A percentile compares a stretch with the other conserved stretches of the same genome.
Conservation (phyloP, 2,113 vertebrate genomes). For the Passer montanus region DNA sequence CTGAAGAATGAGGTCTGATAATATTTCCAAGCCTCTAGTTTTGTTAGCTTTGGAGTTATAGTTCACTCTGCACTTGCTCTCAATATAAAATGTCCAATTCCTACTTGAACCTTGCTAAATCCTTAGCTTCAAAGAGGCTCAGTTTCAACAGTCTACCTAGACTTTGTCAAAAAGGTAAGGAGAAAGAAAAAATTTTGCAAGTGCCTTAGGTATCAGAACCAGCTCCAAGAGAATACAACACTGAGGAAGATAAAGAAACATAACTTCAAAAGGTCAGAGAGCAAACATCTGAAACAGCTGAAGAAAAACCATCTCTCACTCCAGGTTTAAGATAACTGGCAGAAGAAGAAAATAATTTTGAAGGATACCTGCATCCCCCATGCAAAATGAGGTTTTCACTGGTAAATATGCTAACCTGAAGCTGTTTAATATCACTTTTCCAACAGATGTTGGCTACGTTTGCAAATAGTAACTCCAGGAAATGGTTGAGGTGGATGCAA, state of each 20-base stretch:
- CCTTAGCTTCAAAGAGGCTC: conserved; percentile 11
- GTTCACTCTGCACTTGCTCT: neutral
- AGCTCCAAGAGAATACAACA: neutral
- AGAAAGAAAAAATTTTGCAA: neutral
- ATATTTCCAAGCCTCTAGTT: conserved; percentile 35
- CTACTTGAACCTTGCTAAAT: conserved; percentile 4
- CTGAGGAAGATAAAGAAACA: neutral
- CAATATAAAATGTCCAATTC: neutral
- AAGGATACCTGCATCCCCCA: neutral
- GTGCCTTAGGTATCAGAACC: neutral
- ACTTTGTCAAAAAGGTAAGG: neutral
- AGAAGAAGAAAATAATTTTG: conserved; percentile 7
- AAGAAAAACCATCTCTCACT: neutral
- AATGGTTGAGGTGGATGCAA: conserved; percentile 13
- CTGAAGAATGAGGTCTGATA: conserved; percentile 38
- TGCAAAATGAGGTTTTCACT: neutral
- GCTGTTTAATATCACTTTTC: conserved; percentile 16
- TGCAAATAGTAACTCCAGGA: conserved; percentile 5
- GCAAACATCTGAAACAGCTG: neutral
- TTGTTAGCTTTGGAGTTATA: conserved; percentile 26
- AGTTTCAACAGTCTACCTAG: neutral
- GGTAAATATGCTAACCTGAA: neutral
- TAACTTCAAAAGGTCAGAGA: conserved; percentile 23
- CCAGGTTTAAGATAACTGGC: neutral
- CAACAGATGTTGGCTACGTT: conserved; percentile 24